Base-by-base conservation (phyloP, 2,888 invertebrate genomes). In the Rhagonycha fulva region DNA sequence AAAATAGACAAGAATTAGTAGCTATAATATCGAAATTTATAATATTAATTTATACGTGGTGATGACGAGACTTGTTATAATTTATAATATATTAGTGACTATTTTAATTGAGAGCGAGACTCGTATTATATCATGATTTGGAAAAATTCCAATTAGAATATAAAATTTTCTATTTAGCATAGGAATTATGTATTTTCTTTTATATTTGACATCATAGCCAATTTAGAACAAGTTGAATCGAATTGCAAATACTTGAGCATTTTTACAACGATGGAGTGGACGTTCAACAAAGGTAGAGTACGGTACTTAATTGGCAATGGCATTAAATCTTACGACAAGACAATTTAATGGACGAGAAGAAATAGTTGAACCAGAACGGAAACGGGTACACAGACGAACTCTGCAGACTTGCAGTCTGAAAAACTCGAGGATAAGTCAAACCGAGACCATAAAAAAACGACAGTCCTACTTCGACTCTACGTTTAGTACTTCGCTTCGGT, bases 401-500 rank as follows among this genome's bases (percentile, higher is more conserved):
- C 14, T 68, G 68, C 62, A 72, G 76, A 72, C 76, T 63, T 76
- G 75, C 75, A 76, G 76, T 76, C 76, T 76, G 72, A 62, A 66
- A 66, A 66, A 66, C 63, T 66, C 23, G 63, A 66, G 63, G 63
- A 66, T 66, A 66, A 69, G 24, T 69, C 47, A 32, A 32, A 30
- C 19, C 28, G 30, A 28, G 19, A 47, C 47, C 47, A 47, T 47
- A 47, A 68, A 28, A 69, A 23, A 60, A 61, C 61, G 30, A 23
- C 73, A 73, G 73, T 73, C 62, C 62, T 69, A 69, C 68, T 73
- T 73, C 28, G 62, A 73, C 73, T 68, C 60, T 69, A 19, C 24
- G 63, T 66, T 24, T 66, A 66, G 63, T 66, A 66, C 63, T 66
- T 26, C 63, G 23, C 63, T 66, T 26, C 63, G 23, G 63, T 66